phyloP scores from a whole-genome alignment of 1,140 invertebrate genomes.

The Spodoptera frugiperda region DNA sequence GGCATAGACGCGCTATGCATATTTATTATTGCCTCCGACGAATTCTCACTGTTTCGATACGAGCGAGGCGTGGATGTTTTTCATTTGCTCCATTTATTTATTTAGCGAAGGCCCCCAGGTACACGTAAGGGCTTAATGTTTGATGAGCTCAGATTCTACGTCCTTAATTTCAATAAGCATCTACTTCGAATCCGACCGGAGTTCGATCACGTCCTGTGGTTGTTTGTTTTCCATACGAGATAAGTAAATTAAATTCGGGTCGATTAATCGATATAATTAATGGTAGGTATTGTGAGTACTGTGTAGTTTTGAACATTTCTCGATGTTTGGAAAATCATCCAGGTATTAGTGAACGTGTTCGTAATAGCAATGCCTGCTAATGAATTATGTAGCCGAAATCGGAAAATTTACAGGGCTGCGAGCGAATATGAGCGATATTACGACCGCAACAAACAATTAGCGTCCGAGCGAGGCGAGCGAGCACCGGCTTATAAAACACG shows the following conservation, averaged over 20 bases:
- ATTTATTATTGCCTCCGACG: slow-evolving; percentile 81
- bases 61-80: slow-evolving; percentile 78
- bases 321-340: slow-evolving; percentile 47
- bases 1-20: slow-evolving; percentile 84
- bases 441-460: slow-evolving; percentile 77
- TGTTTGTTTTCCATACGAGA: slow-evolving; percentile 66
- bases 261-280: slow-evolving; percentile 34
- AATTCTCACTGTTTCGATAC: slow-evolving; percentile 80
- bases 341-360: slow-evolving; percentile 44
- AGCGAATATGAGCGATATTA: slow-evolving; percentile 71
- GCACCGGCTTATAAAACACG: slow-evolving; percentile 69
- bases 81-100: slow-evolving; percentile 82
- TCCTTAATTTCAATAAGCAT: slow-evolving; percentile 76
- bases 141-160: slow-evolving; percentile 78
- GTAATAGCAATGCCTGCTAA: slow-evolving; percentile 53
- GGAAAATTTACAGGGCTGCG: slow-evolving; percentile 63
- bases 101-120: slow-evolving; percentile 77
- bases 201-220: slow-evolving; percentile 64
- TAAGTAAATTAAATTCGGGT: slow-evolving; percentile 62
- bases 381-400: slow-evolving; percentile 64
- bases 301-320: slow-evolving; percentile 5
- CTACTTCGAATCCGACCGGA: slow-evolving; percentile 51
- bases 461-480: slow-evolving; percentile 58
- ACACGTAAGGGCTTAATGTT: slow-evolving; percentile 77
- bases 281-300: background rate